Base-by-base conservation (phyloP, 2,888 invertebrate species). In the Xanthia togata region DNA sequence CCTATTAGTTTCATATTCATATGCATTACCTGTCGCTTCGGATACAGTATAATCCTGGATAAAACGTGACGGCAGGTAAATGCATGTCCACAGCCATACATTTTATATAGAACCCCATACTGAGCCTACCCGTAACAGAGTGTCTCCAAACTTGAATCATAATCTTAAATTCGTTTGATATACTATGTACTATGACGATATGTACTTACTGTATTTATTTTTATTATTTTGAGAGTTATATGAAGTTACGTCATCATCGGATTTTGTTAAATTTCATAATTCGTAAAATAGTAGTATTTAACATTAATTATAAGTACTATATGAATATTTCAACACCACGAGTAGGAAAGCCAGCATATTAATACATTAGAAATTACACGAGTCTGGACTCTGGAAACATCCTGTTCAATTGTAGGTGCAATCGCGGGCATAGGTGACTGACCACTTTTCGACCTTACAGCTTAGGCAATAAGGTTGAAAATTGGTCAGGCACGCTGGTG, bases 21-120 rank as follows among this genome's bases (percentile, higher is more conserved):
- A 89, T 82, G 85, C 87, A 88, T 89, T 87, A 88, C 83, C 82
- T 85, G 87, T 86, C 86, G 83, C 73, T 84, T 86, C 76, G 85
- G 84, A 81, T 82, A 79, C 76, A 62, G 69, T 74, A 70, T 74
- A 77, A 83, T 72, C 74, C 78, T 38, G 20, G 75, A 78, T 78
- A 71, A 78, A 74, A 82, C 83, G 73, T 83, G 81, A 78, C 70
- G 83, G 44, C 35, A 83, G 71, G 64, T 76, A 76, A 81, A 73
- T 82, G 69, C 60, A 81, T 65, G 60, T 57, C 65, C 59, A 60
- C 68, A 38, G 2, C 35, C 47, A 65, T 69, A 70, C 8, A 77
- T 70, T 70, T 65, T 59, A 31, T 31, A 31, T 31, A 73, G 59
- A 23, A 50, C 55, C 53, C 53, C n/a, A 74, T 31, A 63, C 38